These are phyloP conservation scores for Epsilonema sp. DNA, from an alignment of 2,888 invertebrate species.

Conservation along the genomic window DNA sequence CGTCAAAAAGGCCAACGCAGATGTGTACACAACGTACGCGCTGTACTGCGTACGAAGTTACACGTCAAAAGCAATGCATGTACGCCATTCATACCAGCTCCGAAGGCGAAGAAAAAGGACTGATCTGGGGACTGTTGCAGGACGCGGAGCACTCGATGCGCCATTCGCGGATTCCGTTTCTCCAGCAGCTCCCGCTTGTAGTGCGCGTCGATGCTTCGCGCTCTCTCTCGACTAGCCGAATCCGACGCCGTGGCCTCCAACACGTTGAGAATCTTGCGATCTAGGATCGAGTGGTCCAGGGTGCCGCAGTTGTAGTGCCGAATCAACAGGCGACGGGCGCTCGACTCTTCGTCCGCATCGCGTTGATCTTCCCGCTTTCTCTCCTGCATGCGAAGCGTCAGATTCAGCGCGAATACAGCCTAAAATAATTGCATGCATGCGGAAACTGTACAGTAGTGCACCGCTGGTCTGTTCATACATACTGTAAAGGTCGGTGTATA, in stretches of 20 bases:
- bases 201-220: constrained; percentile 32
- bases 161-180: constrained; percentile 38
- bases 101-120: constrained; percentile 39
- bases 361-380: constrained; percentile 13
- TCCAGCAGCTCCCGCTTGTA: constrained; percentile 37
- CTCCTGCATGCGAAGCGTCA: constrained; percentile 33
- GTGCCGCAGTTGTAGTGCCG: constrained; percentile 36
- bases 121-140: constrained; percentile 32
- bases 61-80: constrained; percentile 10
- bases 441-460: too few species aligned
- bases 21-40: too few species aligned
- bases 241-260: not conserved
- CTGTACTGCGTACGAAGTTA: too few species aligned
- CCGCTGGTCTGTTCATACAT: too few species aligned
- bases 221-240: not conserved
- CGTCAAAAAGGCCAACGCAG: too few species aligned
- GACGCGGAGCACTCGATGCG: constrained; percentile 31
- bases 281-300: constrained; percentile 31
- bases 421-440: constrained; percentile 16
- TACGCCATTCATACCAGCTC: too few species aligned
- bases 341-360: not conserved
- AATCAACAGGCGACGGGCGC: constrained; percentile 27
- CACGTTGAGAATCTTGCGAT: not conserved
- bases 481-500: too few species aligned
- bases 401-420: constrained; percentile 36